Percentiles rank a stretch among this genome's conserved stretches.
phyloP scores from a whole-genome alignment of 2,797 vertebrate genomes.

The Antennarius maculatus region DNA sequence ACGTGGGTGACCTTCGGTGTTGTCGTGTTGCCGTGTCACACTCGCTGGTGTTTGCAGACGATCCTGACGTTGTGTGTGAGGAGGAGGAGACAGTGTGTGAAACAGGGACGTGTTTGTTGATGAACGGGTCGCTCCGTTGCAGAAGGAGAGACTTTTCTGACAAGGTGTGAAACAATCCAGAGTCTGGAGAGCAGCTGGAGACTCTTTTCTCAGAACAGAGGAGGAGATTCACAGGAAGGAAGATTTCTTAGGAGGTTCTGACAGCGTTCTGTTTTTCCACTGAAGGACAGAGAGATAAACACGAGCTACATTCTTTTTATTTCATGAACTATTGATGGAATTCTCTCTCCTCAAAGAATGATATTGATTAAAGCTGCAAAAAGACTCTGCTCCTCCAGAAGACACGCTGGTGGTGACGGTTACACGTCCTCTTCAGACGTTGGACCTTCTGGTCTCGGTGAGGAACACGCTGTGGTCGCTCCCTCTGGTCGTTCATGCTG shows the following conservation, averaged over 20 bases:
- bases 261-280: not conserved
- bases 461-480: not conserved
- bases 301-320: not conserved
- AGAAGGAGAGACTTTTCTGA: conserved; percentile 66
- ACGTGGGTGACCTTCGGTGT: conserved; percentile 33
- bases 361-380: too few relatives aligned
- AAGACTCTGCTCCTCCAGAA: too few relatives aligned
- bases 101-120: conserved; percentile 38
- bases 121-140: conserved; percentile 49
- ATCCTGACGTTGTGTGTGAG: conserved; percentile 21
- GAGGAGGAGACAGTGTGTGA: conserved; percentile 48
- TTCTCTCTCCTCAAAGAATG: not conserved
- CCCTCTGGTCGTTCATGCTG: conserved; percentile 16
- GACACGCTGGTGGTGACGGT: too few relatives aligned
- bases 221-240: conserved; percentile 41
- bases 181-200: conserved; percentile 64
- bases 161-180: conserved; percentile 71
- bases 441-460: not conserved
- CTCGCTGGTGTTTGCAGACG: conserved; percentile 26
- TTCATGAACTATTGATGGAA: conserved; percentile 9
- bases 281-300: conserved; percentile 6
- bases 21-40: conserved; percentile 24
- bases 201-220: conserved; percentile 51
- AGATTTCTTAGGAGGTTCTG: not conserved
- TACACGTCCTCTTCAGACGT: not conserved